Evolutionary conservation across 30 jellyfish, hydroid and myxozoan species (phyloP), one percentile per base, ranked within the genome.

Genomic region (Pelagia noctiluca): DNA sequence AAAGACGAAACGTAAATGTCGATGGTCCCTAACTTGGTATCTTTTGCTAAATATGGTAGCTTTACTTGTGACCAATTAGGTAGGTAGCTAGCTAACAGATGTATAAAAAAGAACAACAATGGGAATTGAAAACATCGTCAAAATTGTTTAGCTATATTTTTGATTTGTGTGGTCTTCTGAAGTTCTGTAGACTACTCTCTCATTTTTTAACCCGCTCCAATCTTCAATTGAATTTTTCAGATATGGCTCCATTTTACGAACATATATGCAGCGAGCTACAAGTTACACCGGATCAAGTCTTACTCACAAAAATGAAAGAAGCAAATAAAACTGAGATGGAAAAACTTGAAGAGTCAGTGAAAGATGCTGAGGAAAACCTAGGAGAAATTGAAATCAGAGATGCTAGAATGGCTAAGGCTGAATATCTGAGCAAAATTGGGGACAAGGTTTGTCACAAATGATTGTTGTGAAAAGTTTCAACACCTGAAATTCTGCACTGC

Each of bases 361-460:
- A 88, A 47, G 98, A 93, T 93, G 98, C 98, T 0, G 96, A 86
- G 53, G 96, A 76, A 46, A 93, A 93, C 77, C 90, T 87, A 10
- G 98, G 98, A 12, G 98, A 93, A 76, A 93, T 88, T 4, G 98
- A 93, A 78, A 75, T 93, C 33, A 69, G 98, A 50, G 98, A 83
- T 57, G 90, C 95, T 5, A 75, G 50, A 13, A 60, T 93, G 30
- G 94, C 92, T n/a, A 93, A 93, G 54, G 96, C 97, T 26, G 98
- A 93, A 48, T 88, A 80, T 76, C 57, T 68, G 8, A 75, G 96
- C 66, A 62, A 35, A 23, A 93, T 93, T 38, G 98, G 98, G 2
- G 98, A 93, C 78, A 93, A 93, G 98, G 98, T 92, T 21, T 36
- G 62, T 35, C 12, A 24, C 12, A 66, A 19, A n/a, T n/a, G n/a